Conservation (phyloP, 2,797 vertebrate species). For the Notamacropus eugenii region DNA sequence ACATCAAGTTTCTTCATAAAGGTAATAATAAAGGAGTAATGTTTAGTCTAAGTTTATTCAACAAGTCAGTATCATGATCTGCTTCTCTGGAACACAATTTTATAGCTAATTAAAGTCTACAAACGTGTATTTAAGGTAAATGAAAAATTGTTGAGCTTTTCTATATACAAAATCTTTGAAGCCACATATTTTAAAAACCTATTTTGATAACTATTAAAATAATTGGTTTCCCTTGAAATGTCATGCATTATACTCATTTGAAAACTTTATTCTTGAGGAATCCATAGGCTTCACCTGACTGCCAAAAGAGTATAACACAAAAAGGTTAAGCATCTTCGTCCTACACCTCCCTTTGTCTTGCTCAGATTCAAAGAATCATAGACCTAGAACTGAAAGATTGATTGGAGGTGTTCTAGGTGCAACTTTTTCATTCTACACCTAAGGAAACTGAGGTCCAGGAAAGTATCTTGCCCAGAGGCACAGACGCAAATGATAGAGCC, state of each 20-base stretch:
- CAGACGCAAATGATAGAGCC: background rate
- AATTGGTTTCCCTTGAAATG: background rate
- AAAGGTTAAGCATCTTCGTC: too few relatives aligned
- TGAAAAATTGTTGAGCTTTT: background rate
- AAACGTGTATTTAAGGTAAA: background rate
- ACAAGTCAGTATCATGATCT: background rate
- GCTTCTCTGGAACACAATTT: background rate
- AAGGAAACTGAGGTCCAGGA: background rate
- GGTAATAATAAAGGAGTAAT: background rate
- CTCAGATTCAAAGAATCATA: background rate
- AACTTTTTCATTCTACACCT: background rate
- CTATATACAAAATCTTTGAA: background rate
- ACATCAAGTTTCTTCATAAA: background rate
- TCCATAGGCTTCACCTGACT: background rate
- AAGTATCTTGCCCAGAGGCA: background rate
- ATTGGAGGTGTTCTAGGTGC: background rate
- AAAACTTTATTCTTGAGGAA: background rate
- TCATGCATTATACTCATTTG: background rate
- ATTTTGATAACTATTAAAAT: background rate
- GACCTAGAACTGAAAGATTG: background rate
- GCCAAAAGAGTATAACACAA: too few relatives aligned
- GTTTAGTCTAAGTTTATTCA: background rate
- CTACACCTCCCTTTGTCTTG: too few relatives aligned
- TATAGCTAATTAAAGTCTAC: background rate
- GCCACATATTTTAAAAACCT: background rate